Percentiles rank a stretch among this genome's conserved stretches.
These are phyloP conservation scores for Oostethus manadensis DNA, from an alignment of 2,113 vertebrate genomes.

Conservation along the genomic window DNA sequence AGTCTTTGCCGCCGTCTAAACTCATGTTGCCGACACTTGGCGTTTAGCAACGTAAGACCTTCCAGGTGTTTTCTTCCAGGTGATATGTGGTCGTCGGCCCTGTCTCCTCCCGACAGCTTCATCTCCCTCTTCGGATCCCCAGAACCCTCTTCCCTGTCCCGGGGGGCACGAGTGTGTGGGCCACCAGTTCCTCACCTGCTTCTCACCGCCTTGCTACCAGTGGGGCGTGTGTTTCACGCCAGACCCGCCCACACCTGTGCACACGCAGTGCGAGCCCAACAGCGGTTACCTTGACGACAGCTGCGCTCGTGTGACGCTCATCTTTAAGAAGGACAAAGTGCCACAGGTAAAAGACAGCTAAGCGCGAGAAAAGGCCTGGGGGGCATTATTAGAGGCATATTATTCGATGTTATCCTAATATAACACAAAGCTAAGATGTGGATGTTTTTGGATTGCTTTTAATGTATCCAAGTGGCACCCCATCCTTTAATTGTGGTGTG, in stretches of 20 bases:
- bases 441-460: too few relatives aligned
- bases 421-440: too few relatives aligned
- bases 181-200: slow-evolving; percentile 77
- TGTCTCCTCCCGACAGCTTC: slow-evolving; percentile 73
- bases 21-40: too few relatives aligned
- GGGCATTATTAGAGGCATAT: too few relatives aligned
- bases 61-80: slow-evolving; percentile 62
- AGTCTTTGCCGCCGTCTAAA: too few relatives aligned
- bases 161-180: slow-evolving; percentile 78
- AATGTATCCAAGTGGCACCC: too few relatives aligned
- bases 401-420: too few relatives aligned
- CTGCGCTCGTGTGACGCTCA: slow-evolving; percentile 88
- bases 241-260: slow-evolving; percentile 56
- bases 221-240: slow-evolving; percentile 85
- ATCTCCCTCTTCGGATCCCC: slow-evolving; percentile 27
- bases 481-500: too few relatives aligned
- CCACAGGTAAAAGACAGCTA: slow-evolving; percentile 74
- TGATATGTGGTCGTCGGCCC: slow-evolving; percentile 82
- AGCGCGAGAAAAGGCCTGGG: too few relatives aligned
- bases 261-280: slow-evolving; percentile 81
- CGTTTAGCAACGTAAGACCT: too few relatives aligned
- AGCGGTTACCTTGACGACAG: slow-evolving; percentile 79
- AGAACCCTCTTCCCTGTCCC: slow-evolving; percentile 67
- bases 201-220: slow-evolving; percentile 79
- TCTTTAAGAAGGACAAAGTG: slow-evolving; percentile 81